These are phyloP conservation scores for Buteo buteo DNA, from an alignment of 2,113 vertebrate species.

Conservation along the genomic window DNA sequence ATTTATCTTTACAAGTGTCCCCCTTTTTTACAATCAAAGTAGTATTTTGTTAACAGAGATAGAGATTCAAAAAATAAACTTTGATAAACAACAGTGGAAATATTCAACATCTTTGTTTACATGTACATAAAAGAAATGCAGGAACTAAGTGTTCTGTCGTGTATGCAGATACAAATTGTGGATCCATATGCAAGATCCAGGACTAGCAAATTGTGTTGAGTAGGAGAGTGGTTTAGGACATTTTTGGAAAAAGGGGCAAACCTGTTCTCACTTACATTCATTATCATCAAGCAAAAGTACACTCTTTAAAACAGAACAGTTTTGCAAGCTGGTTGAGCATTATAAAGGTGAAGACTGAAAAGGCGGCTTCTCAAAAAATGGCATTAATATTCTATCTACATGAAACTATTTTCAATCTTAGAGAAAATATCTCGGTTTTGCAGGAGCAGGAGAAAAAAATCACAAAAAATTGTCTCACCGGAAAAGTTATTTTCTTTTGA, in stretches of 20 bases:
- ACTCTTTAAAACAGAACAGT: background rate
- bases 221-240: background rate
- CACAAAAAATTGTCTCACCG: background rate
- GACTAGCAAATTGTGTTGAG: background rate
- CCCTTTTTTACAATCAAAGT: background rate
- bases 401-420: background rate
- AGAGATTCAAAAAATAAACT: background rate
- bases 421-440: background rate
- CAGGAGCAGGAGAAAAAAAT: background rate
- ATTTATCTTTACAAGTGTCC: background rate
- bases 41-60: background rate
- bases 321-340: background rate
- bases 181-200: background rate
- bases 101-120: background rate
- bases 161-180: background rate
- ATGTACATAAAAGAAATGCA: background rate
- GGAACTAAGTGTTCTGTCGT: background rate
- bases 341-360: background rate
- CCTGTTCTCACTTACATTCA: background rate
- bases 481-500: background rate
- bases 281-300: background rate
- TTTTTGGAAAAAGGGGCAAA: background rate
- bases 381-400: background rate
- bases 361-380: background rate
- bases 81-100: background rate